phyloP scores from a whole-genome alignment of 2,888 invertebrate species.

The Athrips mouffetella region DNA sequence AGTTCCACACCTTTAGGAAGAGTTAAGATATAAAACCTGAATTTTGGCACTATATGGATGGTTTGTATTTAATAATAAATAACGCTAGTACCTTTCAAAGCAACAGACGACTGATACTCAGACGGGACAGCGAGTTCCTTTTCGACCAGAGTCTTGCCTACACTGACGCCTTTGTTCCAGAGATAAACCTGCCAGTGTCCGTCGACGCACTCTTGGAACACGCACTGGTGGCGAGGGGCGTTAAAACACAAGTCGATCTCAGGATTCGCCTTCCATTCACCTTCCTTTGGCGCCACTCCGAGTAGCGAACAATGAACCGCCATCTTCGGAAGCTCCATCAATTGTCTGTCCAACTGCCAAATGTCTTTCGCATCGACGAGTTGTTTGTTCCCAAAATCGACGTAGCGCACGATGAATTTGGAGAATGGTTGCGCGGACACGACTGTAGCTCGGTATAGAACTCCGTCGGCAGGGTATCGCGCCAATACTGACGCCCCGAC shows the following conservation, averaged over 20 bases:
- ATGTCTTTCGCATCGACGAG: slow-evolving; percentile 81
- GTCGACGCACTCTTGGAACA: slow-evolving; percentile 69
- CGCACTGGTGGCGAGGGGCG: slow-evolving; percentile 78
- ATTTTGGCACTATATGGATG: background rate
- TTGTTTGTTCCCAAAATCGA: slow-evolving; percentile 87
- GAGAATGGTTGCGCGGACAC: slow-evolving; percentile 76
- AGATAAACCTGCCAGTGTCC: slow-evolving; percentile 72
- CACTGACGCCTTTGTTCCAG: slow-evolving; percentile 63
- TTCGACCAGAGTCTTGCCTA: slow-evolving; percentile 69
- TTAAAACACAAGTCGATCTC: slow-evolving; percentile 80
- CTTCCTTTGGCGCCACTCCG: slow-evolving; percentile 78
- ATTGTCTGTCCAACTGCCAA: slow-evolving; percentile 83
- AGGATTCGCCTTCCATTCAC: slow-evolving; percentile 77
- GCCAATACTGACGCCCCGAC: slow-evolving; percentile 83
- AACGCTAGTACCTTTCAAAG: slow-evolving; percentile 57
- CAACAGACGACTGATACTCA: slow-evolving; percentile 57
- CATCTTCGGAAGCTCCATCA: slow-evolving; percentile 83
- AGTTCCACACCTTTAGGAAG: too few species aligned
- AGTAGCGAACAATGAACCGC: slow-evolving; percentile 83
- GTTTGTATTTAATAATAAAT: background rate
- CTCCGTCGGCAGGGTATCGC: slow-evolving; percentile 83
- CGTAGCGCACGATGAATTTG: slow-evolving; percentile 82
- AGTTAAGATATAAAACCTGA: too few species aligned
- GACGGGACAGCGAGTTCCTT: slow-evolving; percentile 63
- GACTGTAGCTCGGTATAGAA: slow-evolving; percentile 84